Conservation (phyloP, 1,140 invertebrate species). For the Drosophila pectinifera region DNA sequence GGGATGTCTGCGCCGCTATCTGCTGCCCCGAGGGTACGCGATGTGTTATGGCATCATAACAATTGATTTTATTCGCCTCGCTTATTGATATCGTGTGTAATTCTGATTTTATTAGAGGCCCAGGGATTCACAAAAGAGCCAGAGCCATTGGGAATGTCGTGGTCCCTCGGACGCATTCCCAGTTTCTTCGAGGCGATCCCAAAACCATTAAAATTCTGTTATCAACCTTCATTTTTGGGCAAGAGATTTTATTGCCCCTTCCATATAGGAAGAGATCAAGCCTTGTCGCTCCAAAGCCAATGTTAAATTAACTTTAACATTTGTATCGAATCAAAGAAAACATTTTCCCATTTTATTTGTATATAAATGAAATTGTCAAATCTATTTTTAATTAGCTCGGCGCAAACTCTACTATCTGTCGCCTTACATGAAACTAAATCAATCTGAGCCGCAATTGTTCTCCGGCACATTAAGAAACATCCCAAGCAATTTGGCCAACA, state of each 20-base stretch:
- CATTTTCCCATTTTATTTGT: not conserved
- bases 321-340: no score
- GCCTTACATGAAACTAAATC: not conserved
- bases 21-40: conserved; percentile 33
- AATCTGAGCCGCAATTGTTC: conserved; percentile 1
- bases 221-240: not conserved
- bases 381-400: not conserved
- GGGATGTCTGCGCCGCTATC: conserved; percentile 17
- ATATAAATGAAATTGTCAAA: not conserved
- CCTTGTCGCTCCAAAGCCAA: not conserved
- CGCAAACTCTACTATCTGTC: no score
- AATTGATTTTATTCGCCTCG: conserved; percentile 73
- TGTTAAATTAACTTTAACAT: not conserved
- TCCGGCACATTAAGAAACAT: not conserved
- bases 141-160: not conserved
- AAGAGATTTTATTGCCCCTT: not conserved
- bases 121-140: conserved; percentile 15
- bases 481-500: conserved; percentile 5
- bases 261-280: not conserved
- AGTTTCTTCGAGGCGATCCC: not conserved
- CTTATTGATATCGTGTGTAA: conserved; percentile 74
- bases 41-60: conserved; percentile 77
- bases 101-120: conserved; percentile 52
- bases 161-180: not conserved
- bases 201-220: conserved; percentile 13